phyloP scores from a whole-genome alignment of 2,113 vertebrate species.

The Megalops atlanticus region DNA sequence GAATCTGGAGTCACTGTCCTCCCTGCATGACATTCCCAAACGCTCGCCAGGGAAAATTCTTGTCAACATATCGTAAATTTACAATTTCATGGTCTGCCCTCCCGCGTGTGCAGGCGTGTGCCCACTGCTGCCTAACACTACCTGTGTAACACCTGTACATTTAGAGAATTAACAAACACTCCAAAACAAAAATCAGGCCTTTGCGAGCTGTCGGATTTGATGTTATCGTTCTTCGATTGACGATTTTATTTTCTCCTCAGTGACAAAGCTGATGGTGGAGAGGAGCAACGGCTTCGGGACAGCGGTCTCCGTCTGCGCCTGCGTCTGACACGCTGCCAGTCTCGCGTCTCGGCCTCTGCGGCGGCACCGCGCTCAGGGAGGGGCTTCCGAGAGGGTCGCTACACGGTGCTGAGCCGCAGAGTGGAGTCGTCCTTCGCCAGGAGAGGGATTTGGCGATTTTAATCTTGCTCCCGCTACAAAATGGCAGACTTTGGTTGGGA shows the following conservation, averaged over 20 bases:
- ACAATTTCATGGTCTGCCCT: background rate
- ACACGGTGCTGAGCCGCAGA: background rate
- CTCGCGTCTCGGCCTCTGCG: background rate
- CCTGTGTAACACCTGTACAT: too few relatives aligned
- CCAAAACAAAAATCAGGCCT: too few relatives aligned
- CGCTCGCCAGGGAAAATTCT: slow-evolving; percentile 13
- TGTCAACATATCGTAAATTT: slow-evolving; percentile 23
- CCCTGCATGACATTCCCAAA: slow-evolving; percentile 20
- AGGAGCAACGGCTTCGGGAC: background rate
- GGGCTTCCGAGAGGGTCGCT: background rate
- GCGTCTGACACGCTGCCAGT: slow-evolving; percentile 11
- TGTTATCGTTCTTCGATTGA: too few relatives aligned
- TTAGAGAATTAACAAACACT: too few relatives aligned
- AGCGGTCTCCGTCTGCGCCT: background rate
- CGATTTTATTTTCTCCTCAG: background rate
- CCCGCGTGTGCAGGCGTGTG: background rate
- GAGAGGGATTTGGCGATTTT: background rate
- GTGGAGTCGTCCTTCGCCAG: slow-evolving; percentile 1
- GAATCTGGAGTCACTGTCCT: slow-evolving; percentile 1
- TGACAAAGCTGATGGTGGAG: slow-evolving; percentile 4
- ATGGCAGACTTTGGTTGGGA: too few relatives aligned
- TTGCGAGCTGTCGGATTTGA: too few relatives aligned
- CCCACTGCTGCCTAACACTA: too few relatives aligned
- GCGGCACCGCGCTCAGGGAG: background rate
- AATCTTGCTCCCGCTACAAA: too few relatives aligned